Conservation (phyloP, 53 echinoderm and acorn worm genomes). For the Hippasteria phrygiana region DNA sequence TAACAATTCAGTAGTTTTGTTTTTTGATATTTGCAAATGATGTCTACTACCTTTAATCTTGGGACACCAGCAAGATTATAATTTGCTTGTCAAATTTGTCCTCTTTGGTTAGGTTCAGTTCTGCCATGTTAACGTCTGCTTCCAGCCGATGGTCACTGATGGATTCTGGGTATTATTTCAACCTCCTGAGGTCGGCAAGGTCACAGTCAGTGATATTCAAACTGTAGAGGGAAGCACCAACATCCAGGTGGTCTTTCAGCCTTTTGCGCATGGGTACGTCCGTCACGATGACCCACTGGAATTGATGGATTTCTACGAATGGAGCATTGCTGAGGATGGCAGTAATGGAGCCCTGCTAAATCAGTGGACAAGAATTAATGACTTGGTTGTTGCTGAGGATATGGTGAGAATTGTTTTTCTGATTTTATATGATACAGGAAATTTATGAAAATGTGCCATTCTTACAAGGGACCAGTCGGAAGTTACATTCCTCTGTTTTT, state of each 20-base stretch:
- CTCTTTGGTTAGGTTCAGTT: neutral
- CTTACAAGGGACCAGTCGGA: too few species aligned
- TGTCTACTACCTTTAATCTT: too few species aligned
- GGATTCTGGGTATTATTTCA: constrained; percentile 63
- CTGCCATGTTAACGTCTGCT: constrained; percentile 64
- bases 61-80: too few species aligned
- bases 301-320: constrained; percentile 69
- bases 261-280: constrained; percentile 49
- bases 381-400: neutral
- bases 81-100: too few species aligned
- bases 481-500: too few species aligned
- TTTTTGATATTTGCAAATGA: too few species aligned
- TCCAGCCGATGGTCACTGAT: constrained; percentile 58
- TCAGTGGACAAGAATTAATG: constrained; percentile 3
- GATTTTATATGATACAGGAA: too few species aligned
- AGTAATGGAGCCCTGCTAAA: constrained; percentile 37
- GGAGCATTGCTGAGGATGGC: constrained; percentile 47
- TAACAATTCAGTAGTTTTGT: too few species aligned
- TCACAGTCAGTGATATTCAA: constrained; percentile 12
- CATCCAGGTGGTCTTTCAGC: constrained; percentile 33
- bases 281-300: constrained; percentile 10
- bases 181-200: constrained; percentile 48
- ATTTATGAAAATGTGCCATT: too few species aligned
- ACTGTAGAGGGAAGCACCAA: neutral
- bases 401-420: neutral